These are phyloP conservation scores for Hypocryptadius cinnamomeus DNA, from an alignment of 2,113 vertebrate species.

Conservation along the genomic window DNA sequence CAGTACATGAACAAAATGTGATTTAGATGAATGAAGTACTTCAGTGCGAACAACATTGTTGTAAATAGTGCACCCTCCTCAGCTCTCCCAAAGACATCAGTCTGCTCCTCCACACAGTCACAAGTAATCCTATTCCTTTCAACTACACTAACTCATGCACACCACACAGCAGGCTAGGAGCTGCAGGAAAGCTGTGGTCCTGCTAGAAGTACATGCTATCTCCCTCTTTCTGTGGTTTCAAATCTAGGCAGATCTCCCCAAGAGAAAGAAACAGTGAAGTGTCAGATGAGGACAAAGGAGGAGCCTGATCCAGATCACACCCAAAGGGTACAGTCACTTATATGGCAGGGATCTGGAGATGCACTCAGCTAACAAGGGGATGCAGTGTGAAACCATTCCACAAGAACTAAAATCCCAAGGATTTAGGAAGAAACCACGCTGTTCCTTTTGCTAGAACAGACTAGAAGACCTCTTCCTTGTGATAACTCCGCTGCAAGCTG, in stretches of 20 bases:
- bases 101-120: not conserved
- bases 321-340: not conserved
- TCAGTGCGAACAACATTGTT: not conserved
- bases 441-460: not conserved
- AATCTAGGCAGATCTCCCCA: not conserved
- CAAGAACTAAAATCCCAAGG: not conserved
- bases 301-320: not conserved
- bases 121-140: not conserved
- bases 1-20: not conserved
- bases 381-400: not conserved
- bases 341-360: accelerated
- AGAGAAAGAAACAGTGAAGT: not conserved
- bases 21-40: not conserved
- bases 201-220: not conserved
- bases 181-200: not conserved
- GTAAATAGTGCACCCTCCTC: not conserved
- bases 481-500: not conserved
- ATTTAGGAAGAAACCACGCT: not conserved
- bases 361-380: not conserved
- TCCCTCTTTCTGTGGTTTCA: not conserved
- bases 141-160: not conserved
- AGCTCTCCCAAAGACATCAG: not conserved
- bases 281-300: not conserved
- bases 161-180: not conserved
- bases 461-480: not conserved